These are phyloP conservation scores for Germaria angustata DNA, from an alignment of 2,888 invertebrate genomes.

Conservation along the genomic window DNA sequence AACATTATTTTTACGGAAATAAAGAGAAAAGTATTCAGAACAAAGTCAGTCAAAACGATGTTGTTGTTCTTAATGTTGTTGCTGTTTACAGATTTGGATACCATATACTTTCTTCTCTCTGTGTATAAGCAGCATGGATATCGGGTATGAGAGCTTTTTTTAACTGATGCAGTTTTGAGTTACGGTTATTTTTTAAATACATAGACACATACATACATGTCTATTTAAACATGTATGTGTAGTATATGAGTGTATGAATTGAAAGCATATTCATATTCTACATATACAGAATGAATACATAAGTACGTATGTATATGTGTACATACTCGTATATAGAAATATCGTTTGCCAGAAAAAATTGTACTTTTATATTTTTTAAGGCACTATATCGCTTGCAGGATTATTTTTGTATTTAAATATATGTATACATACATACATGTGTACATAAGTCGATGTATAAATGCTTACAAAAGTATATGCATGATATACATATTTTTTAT, in stretches of 20 bases:
- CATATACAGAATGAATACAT: neutral
- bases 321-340: too few relatives aligned
- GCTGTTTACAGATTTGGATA: slow-evolving; percentile 11
- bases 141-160: neutral
- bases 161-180: slow-evolving; percentile 30
- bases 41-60: slow-evolving; percentile 22
- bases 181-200: slow-evolving; percentile 14
- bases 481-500: neutral
- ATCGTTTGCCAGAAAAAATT: slow-evolving; percentile 18
- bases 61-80: slow-evolving; percentile 31
- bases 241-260: neutral
- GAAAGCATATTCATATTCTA: too few relatives aligned
- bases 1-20: neutral
- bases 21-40: slow-evolving; percentile 31
- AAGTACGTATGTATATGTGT: too few relatives aligned
- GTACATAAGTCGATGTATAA: neutral
- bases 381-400: slow-evolving; percentile 6
- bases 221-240: neutral
- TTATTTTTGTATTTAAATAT: neutral
- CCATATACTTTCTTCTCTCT: slow-evolving; percentile 8
- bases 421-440: neutral
- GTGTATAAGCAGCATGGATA: neutral
- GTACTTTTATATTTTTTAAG: slow-evolving; percentile 19
- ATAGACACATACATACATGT: neutral
- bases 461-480: neutral